Conservation (phyloP, 1,140 invertebrate genomes). For the Macrotrachela quadricornifera region DNA sequence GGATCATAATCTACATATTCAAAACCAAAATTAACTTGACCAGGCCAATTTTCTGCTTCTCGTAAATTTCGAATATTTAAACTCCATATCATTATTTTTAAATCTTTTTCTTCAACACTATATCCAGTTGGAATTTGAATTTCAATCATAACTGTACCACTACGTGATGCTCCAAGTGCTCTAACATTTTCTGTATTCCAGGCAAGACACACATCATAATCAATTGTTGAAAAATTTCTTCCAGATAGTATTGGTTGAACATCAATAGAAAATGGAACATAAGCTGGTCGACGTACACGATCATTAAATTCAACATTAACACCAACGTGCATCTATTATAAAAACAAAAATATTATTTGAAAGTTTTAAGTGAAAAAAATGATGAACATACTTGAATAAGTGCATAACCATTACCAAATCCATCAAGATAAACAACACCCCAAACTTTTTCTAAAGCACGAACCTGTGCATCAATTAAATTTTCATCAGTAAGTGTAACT, state of each 20-base stretch:
- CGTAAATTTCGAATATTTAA: background rate
- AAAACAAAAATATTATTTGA: no score
- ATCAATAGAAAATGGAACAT: slow-evolving; percentile 45
- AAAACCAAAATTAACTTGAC: background rate
- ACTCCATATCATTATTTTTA: background rate
- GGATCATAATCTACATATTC: slow-evolving; percentile 32
- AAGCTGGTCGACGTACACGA: slow-evolving; percentile 2
- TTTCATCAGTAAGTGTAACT: background rate
- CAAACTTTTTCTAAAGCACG: slow-evolving; percentile 42
- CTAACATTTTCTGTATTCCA: slow-evolving; percentile 12
- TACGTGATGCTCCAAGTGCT: slow-evolving; percentile 58
- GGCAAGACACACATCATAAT: slow-evolving; percentile 11
- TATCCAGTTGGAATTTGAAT: slow-evolving; percentile 77
- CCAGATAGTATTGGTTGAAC: slow-evolving; percentile 54
- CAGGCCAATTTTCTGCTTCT: slow-evolving; percentile 1
- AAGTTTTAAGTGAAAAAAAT: no score
- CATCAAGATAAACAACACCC: slow-evolving; percentile 70
- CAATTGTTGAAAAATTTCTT: slow-evolving; percentile 72
- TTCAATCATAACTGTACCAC: slow-evolving; percentile 73
- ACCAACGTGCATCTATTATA: background rate
- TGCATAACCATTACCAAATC: slow-evolving; percentile 67
- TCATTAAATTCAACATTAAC: slow-evolving; percentile 10
- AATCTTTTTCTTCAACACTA: slow-evolving; percentile 9
- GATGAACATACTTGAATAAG: slow-evolving; percentile 12
- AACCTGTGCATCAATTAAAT: background rate